Evolutionary conservation across 2,888 invertebrate genomes (phyloP), one percentile per base, ranked within the genome.

Genomic region (Pristionchus mayeri): DNA sequence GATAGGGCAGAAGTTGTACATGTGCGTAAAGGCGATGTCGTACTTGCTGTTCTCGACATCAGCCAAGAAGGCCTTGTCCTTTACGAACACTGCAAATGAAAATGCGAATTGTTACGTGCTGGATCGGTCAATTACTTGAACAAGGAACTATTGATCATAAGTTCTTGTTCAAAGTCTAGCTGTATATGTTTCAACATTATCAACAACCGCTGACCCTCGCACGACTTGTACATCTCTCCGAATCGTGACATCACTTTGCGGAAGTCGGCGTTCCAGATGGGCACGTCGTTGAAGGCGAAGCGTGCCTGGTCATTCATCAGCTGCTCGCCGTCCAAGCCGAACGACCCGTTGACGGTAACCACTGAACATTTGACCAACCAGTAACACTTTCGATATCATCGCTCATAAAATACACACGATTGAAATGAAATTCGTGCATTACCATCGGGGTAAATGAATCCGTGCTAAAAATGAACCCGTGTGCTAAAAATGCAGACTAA

Each of bases 1-100:
- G 24, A 88, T 86, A 21, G 87, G 82, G 60, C 88, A 88, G 21
- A 76, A 67, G 37, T 85, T 80, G 84, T 87, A 87, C 84, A 90
- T 88, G 84, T 91, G 89, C 0, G 90, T 84, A 76, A 90, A 89
- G 50, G 89, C 90, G 0, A 91, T 71, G 84, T 91, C 91, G 84
- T 90, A 91, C 80, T 90, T 88, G 44, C 87, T 87, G 21, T 85
- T 84, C 48, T 86, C 86, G 52, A 91, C 78, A 86, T 87, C 87
- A 13, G 27, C 30, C 78, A 90, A 37, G 57, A 90, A 86, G 27
- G 86, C 85, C 81, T 88, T 88, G 84, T 89, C 27, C 67, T 67
- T 67, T 34, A 67, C 37, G 67, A 67, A 67, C 6, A 67, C 67
- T 67, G 67, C 16, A 48, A 48, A 48, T 48, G 48, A 11, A 48